Conservation (phyloP, 92 coral and sea anemone species). For the Siderastrea siderea region DNA sequence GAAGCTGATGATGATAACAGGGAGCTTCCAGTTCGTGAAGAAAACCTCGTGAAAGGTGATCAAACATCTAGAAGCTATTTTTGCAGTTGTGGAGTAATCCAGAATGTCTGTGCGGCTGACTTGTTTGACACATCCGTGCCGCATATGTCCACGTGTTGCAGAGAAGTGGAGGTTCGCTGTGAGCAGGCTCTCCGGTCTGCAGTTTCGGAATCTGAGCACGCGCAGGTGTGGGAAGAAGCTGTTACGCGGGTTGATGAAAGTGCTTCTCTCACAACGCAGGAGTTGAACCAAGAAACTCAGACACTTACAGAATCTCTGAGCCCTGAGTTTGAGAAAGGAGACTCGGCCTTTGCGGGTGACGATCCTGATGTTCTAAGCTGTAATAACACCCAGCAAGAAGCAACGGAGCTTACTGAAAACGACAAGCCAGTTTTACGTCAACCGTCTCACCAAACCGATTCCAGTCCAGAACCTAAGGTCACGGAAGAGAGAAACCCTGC, state of each 20-base stretch:
- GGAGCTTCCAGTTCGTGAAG: neutral
- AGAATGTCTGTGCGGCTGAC: neutral
- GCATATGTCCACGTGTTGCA: neutral
- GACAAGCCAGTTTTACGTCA: neutral
- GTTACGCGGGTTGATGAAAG: conserved; percentile 6
- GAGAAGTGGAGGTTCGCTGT: conserved; percentile 8
- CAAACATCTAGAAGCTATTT: neutral
- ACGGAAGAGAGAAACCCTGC: neutral
- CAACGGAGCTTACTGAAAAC: too few relatives aligned
- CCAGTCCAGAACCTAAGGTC: neutral
- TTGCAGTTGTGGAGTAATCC: neutral
- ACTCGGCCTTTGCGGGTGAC: neutral
- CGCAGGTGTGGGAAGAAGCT: conserved; percentile 15
- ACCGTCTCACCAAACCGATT: neutral
- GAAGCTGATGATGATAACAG: neutral
- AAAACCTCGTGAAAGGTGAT: neutral
- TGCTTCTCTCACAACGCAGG: neutral
- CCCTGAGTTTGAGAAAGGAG: neutral
- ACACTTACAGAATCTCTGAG: neutral
- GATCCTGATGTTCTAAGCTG: neutral
- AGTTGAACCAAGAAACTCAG: neutral
- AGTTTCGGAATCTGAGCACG: conserved; percentile 17
- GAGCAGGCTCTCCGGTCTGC: conserved; percentile 16
- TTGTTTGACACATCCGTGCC: conserved; percentile 1
- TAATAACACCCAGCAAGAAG: neutral